These are phyloP conservation scores for Gasterosteus aculeatus DNA, from an alignment of 2,113 vertebrate species.

Conservation along the genomic window DNA sequence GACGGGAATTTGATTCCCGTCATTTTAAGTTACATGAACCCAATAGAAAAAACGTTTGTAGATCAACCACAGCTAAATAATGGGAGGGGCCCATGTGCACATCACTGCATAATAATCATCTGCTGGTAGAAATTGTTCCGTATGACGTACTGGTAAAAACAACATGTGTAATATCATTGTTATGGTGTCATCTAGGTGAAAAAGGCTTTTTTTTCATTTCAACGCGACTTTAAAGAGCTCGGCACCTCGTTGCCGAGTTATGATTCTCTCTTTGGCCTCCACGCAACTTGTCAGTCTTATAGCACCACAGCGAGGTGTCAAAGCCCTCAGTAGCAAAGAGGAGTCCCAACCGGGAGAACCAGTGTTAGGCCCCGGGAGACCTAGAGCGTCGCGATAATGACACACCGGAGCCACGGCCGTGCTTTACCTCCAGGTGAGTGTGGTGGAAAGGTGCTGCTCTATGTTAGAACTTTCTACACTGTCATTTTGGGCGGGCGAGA, in stretches of 20 bases:
- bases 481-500: conserved; percentile 43
- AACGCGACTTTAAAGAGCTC: conserved; percentile 22
- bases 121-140: neutral
- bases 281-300: conserved; percentile 29
- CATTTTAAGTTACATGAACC: neutral
- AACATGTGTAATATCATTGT: neutral
- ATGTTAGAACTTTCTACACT: conserved; percentile 29
- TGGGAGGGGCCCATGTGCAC: neutral
- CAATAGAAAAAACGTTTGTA: neutral
- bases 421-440: conserved; percentile 31
- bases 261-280: conserved; percentile 19
- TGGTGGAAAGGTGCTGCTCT: neutral
- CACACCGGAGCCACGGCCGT: conserved; percentile 28
- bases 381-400: conserved; percentile 41
- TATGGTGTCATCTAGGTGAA: neutral
- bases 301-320: conserved; percentile 1
- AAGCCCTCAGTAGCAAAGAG: conserved; percentile 3
- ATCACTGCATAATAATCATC: neutral
- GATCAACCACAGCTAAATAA: neutral
- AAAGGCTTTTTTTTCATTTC: neutral
- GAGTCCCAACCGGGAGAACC: conserved; percentile 21
- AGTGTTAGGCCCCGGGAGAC: conserved; percentile 1
- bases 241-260: conserved; percentile 44
- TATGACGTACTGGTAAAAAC: too few species aligned
- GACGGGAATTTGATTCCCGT: neutral